Evolutionary conservation across 2,888 invertebrate genomes (phyloP).

Genomic region (Athripsodes cinereus): DNA sequence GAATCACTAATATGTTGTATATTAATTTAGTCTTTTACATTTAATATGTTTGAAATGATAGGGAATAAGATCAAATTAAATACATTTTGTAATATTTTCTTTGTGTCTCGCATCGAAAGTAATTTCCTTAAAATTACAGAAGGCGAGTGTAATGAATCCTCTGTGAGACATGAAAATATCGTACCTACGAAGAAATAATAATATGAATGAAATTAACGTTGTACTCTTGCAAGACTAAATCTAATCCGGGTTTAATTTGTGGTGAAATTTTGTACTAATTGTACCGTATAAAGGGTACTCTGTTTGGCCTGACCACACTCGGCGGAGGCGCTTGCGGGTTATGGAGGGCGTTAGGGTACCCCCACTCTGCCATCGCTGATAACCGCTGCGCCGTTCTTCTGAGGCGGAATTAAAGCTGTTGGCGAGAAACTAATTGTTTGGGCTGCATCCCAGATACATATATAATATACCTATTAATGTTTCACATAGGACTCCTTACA

Average conservation of each 20-base stretch:
- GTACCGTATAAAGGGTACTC: constrained; percentile 1
- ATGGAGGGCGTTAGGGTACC: neutral
- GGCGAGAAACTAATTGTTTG: constrained; percentile 21
- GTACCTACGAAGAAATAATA: neutral
- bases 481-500: no score
- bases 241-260: constrained; percentile 2
- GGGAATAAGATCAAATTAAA: no score
- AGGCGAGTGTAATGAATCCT: neutral
- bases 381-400: neutral
- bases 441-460: constrained; percentile 5
- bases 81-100: no score
- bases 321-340: constrained; percentile 3
- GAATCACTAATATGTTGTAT: no score
- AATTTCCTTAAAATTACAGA: no score
- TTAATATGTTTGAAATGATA: no score
- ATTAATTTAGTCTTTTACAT: no score
- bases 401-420: constrained; percentile 18
- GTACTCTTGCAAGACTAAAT: neutral
- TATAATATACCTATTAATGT: neutral
- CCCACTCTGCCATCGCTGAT: neutral
- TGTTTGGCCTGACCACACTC: constrained; percentile 6
- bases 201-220: neutral
- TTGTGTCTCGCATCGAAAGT: no score
- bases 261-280: neutral
- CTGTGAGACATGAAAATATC: neutral